Evolutionary conservation across 64 coral and sea anemone genomes (phyloP), one percentile per base, ranked within the genome.

Genomic region (Montipora foliosa): DNA sequence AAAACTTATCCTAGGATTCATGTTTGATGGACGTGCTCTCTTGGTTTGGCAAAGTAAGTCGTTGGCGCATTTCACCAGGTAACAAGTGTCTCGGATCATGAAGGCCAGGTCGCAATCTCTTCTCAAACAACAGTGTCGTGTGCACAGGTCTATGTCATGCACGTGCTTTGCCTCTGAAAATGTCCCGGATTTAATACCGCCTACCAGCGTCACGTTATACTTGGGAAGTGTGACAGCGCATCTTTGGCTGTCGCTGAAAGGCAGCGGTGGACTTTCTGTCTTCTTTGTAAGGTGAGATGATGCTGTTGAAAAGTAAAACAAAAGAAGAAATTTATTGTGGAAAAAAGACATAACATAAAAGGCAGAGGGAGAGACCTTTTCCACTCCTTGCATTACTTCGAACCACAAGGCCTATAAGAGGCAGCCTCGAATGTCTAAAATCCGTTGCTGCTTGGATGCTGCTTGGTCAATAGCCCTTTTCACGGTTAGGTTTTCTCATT

Each of bases 81-180:
- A 98, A 44, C 96, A 98, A 64, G 80, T 95, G 46, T 92, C 83
- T 60, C 96, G 88, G 72, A 98, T 98, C 96, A 98, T 98, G 79
- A 98, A 98, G 59, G 96, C 92, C 74, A 98, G 76, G 84, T 95
- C 78, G 55, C 96, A 98, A 2, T 89, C 78, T n/a, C 84, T 82
- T 80, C 88, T 79, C 8, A 91, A 50, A 60, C 96, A 98, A 15
- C 96, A 98, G 66, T 89, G 92, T 79, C 79, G 80, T 73, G 91
- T 98, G 68, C 96, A 98, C 51, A 91, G 72, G 78, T 98, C 96
- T 55, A 98, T 61, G 89, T 74, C 91, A 22, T 76, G 79, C 75
- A 91, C 93, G 15, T 49, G 83, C 4, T 60, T 51, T 29, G 90
- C 96, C 74, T 98, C 96, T 17, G 92, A 89, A 78, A 98, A 98